Base-by-base conservation (phyloP, 2,888 invertebrate species). In the Netelia virgata region DNA sequence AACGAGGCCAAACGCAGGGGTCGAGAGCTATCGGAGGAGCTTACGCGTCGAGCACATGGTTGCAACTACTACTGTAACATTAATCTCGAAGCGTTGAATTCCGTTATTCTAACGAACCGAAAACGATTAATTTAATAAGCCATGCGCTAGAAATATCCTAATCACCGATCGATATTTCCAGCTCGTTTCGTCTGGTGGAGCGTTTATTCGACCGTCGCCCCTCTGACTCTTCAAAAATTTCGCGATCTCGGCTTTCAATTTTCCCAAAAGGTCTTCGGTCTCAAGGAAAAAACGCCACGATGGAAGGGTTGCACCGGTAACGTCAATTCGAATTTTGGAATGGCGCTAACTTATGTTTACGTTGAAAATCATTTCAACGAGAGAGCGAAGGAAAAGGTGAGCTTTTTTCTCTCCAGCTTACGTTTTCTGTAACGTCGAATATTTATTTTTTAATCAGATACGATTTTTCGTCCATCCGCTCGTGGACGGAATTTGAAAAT, bases 101-200 rank as follows among this genome's bases (percentile, higher is more conserved):
- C 47, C 41, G 23, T 16, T 11, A 14, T 55, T 20, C 20, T 50
- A 53, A 69, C 3, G 16, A 57, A 20, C 41, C 47, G 14, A 11
- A 6, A 57, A 55, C 55, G 55, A 55, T 16, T n/a, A 55, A 6
- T 57, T 57, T 10, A 57, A 57, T 18, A 10, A 10, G 57, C 16
- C 6, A 20, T 18, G 10, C 14, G 47, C 10, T 47, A 14, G 5
- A 63, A 43, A 57, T 69, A 73, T 50, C 6, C n/a, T 55, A 75
- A 41, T 70, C 66, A 18, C 43, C 55, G 11, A 20, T 50, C 14
- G 18, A 43, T 72, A 87, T 88, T 92, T 93, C 53, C 94, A 96
- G 97, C 96, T 83, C 96, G 96, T 84, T 97, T 96, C 93, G 92
- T 96, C 23, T 96, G 96, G 95, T 97, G 97, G 97, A 95, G 95